phyloP scores from a whole-genome alignment of 2,113 vertebrate species.

The Bos taurus region DNA sequence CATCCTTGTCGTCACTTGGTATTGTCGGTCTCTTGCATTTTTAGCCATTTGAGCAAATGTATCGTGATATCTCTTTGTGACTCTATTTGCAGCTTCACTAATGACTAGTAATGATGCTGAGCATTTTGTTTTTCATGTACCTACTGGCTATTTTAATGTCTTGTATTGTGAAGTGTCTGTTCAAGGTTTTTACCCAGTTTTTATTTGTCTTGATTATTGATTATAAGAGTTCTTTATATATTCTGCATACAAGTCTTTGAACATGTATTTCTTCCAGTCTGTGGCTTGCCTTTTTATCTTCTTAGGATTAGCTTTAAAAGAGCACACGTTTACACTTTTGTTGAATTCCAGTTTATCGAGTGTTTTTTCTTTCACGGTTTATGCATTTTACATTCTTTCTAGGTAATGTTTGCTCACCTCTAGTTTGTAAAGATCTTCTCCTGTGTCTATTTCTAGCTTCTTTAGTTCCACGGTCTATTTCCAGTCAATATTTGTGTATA shows the following conservation, averaged over 20 bases:
- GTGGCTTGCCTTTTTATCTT: neutral
- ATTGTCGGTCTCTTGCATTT: neutral
- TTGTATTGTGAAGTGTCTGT: neutral
- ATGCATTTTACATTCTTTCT: neutral
- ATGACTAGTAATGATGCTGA: neutral
- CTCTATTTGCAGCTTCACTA: neutral
- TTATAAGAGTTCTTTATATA: neutral
- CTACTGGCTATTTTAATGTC: neutral
- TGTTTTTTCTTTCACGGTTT: neutral
- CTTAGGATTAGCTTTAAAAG: neutral
- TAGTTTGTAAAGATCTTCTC: neutral
- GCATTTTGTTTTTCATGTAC: neutral
- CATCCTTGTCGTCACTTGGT: neutral
- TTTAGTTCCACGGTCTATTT: neutral
- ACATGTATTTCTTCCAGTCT: neutral
- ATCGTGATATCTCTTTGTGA: neutral
- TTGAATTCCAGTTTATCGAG: neutral
- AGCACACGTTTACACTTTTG: neutral
- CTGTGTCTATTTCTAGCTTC: neutral
- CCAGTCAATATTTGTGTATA: neutral
- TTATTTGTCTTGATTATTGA: neutral
- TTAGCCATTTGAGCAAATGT: neutral
- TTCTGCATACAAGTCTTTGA: neutral
- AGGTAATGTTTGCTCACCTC: neutral
- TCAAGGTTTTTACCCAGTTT: neutral